Percentiles rank a stretch among this genome's conserved stretches.
Evolutionary conservation across 2,888 invertebrate species (phyloP).

Genomic region (Flexamia atlantica): DNA sequence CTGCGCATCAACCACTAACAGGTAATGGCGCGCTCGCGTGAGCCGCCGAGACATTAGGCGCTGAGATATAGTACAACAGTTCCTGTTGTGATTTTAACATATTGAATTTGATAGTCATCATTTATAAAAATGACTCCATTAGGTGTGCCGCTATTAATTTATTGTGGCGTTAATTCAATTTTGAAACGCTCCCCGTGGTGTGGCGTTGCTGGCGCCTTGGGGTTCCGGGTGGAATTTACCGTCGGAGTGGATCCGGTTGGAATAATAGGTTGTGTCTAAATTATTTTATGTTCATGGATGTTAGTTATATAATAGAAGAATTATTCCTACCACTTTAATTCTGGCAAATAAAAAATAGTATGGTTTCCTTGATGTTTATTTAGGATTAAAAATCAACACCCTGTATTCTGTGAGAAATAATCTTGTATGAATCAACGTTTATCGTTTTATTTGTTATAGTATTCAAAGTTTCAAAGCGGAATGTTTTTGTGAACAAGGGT

Average conservation of each 20-base stretch:
- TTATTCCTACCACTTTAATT: too few species aligned
- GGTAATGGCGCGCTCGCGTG: slow-evolving; percentile 37
- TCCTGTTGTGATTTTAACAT: slow-evolving; percentile 36
- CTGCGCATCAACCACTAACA: slow-evolving; percentile 20
- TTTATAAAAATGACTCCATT: slow-evolving; percentile 47
- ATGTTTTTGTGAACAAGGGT: too few species aligned
- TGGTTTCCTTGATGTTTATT: too few species aligned
- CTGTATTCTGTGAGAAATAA: too few species aligned
- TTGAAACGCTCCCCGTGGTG: not conserved
- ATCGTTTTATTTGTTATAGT: too few species aligned
- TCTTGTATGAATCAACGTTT: too few species aligned
- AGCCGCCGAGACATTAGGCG: slow-evolving; percentile 2
- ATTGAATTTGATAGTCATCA: slow-evolving; percentile 31
- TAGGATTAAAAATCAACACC: too few species aligned
- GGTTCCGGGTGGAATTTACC: not conserved
- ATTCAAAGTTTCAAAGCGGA: too few species aligned
- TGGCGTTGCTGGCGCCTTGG: not conserved
- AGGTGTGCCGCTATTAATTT: slow-evolving; percentile 40
- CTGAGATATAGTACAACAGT: not conserved
- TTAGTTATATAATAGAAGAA: too few species aligned
- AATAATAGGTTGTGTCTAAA: too few species aligned
- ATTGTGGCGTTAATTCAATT: slow-evolving; percentile 32
- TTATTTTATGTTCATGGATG: too few species aligned
- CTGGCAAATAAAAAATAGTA: too few species aligned
- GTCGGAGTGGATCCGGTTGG: not conserved